Evolutionary conservation across 1,140 invertebrate genomes (phyloP).

Genomic region (Conus betulinus): DNA sequence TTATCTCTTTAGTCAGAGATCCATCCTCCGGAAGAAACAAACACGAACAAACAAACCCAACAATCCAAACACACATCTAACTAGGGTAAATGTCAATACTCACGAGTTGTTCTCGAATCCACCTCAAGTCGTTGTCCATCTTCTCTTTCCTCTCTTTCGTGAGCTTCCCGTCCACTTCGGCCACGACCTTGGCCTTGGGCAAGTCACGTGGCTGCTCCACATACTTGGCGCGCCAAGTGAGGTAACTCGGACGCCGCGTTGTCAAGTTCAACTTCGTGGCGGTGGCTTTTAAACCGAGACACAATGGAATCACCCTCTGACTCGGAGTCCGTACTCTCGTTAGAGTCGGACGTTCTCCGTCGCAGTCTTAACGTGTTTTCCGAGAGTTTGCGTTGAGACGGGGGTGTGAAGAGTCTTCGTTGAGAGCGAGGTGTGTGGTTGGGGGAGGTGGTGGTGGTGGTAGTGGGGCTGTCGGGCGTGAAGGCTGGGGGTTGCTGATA

Average conservation of each 20-base stretch:
- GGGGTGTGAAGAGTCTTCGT: neutral
- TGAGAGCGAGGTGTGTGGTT: neutral
- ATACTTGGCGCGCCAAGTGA: conserved; percentile 44
- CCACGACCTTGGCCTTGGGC: conserved; percentile 8
- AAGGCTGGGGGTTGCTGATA: neutral
- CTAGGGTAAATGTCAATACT: neutral
- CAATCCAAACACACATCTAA: too few relatives aligned
- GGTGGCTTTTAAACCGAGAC: conserved; percentile 36
- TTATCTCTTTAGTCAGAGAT: too few relatives aligned
- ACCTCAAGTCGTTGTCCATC: conserved; percentile 42
- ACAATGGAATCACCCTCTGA: conserved; percentile 20
- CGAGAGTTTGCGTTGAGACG: neutral
- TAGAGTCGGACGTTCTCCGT: neutral
- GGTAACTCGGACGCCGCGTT: conserved; percentile 43
- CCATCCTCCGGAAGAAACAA: too few relatives aligned
- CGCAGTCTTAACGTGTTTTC: neutral
- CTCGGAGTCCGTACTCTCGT: neutral
- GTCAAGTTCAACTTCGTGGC: conserved; percentile 44
- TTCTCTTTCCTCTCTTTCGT: conserved; percentile 38
- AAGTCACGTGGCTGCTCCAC: conserved; percentile 25
- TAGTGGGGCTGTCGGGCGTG: neutral
- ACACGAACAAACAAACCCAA: too few relatives aligned
- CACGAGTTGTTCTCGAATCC: conserved; percentile 46
- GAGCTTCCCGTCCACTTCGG: conserved; percentile 20
- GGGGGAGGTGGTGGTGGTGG: neutral